Conservation (phyloP, 1,140 invertebrate species). For the Drosophila azteca region DNA sequence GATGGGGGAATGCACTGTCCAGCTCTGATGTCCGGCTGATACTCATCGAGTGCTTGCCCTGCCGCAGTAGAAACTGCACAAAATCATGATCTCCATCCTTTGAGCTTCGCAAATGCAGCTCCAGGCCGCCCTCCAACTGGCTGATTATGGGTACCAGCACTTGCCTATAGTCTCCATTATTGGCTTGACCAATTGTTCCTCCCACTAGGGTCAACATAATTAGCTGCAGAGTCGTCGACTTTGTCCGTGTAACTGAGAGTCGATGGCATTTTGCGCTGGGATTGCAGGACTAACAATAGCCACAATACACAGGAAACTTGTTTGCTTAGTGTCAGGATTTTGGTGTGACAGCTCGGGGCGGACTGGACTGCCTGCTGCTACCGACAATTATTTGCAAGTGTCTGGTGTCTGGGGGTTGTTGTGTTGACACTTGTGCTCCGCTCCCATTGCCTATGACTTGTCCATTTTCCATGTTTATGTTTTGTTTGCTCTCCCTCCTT, state of each 20-base stretch:
- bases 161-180: slow-evolving; percentile 3
- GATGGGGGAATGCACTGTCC: not conserved
- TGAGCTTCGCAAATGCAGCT: slow-evolving; percentile 34
- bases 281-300: slow-evolving; percentile 36
- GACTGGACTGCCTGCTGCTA: slow-evolving; percentile 17
- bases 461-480: slow-evolving; percentile 13
- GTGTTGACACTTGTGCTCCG: slow-evolving; percentile 7
- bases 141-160: slow-evolving; percentile 34
- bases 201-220: slow-evolving; percentile 61
- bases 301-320: slow-evolving; percentile 19
- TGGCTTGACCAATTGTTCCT: slow-evolving; percentile 17
- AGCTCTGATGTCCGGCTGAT: not conserved
- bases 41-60: not conserved
- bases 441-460: slow-evolving; percentile 17
- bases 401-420: slow-evolving; percentile 36
- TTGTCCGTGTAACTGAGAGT: slow-evolving; percentile 54
- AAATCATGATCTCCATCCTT: slow-evolving; percentile 24
- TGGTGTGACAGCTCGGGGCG: slow-evolving; percentile 45
- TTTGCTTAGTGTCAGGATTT: slow-evolving; percentile 59
- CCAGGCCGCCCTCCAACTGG: slow-evolving; percentile 37
- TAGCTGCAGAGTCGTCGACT: slow-evolving; percentile 49
- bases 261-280: slow-evolving; percentile 17
- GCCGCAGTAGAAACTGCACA: slow-evolving; percentile 35
- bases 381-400: slow-evolving; percentile 68
- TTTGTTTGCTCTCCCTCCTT: not conserved